Evolutionary conservation across 2,888 invertebrate genomes (phyloP).

Genomic region (Ochropleura leucogaster): DNA sequence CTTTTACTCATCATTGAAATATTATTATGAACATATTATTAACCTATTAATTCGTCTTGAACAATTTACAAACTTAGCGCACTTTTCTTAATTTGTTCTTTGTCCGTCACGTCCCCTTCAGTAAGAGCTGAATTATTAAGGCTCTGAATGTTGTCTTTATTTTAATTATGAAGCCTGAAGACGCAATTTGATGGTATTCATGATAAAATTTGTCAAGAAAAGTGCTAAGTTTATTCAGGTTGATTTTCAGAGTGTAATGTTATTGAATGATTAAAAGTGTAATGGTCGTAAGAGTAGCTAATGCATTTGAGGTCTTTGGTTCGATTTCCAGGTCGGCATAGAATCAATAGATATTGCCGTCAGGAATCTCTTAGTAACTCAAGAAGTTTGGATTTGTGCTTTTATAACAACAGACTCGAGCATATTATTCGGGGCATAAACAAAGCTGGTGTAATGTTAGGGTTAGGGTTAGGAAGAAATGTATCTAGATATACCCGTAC

Average conservation of each 20-base stretch:
- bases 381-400: background rate
- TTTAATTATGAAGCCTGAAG: slow-evolving; percentile 40
- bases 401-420: background rate
- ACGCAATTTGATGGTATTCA: slow-evolving; percentile 48
- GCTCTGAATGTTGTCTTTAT: slow-evolving; percentile 25
- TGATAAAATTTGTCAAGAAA: slow-evolving; percentile 29
- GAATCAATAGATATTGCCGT: background rate
- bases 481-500: background rate
- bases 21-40: background rate
- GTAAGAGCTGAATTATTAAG: slow-evolving; percentile 31
- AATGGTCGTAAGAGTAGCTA: background rate
- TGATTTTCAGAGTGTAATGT: background rate
- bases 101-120: slow-evolving; percentile 13
- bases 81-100: slow-evolving; percentile 43
- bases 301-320: background rate
- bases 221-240: slow-evolving; percentile 23
- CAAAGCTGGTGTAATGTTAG: background rate
- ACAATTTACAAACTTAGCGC: slow-evolving; percentile 15
- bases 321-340: background rate
- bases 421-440: background rate
- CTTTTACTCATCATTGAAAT: background rate
- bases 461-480: too few relatives aligned
- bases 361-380: background rate
- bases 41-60: slow-evolving; percentile 10
- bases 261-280: background rate